Conservation (phyloP, 2,888 invertebrate genomes). For the Chrysolina americana region DNA sequence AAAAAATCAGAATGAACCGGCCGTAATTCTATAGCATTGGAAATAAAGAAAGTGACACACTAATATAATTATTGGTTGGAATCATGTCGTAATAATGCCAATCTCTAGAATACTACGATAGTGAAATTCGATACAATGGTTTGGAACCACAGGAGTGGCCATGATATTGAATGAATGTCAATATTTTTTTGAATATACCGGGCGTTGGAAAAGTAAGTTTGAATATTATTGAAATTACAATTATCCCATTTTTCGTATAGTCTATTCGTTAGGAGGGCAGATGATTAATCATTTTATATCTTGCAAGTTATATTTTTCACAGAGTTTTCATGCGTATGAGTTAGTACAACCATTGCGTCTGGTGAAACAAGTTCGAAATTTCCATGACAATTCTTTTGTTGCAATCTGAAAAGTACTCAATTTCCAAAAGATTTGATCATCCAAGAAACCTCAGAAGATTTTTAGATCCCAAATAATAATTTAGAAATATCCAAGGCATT, state of each 20-base stretch:
- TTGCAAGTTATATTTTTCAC: neutral
- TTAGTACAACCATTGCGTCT: no score
- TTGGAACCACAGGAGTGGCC: constrained; percentile 1
- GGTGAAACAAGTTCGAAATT: no score
- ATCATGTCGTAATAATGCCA: constrained; percentile 16
- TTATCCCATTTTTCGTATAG: no score
- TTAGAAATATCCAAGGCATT: no score
- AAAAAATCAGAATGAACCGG: constrained; percentile 1
- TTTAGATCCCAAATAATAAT: no score
- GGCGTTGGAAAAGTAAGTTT: neutral
- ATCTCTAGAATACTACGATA: constrained; percentile 8
- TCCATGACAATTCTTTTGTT: no score
- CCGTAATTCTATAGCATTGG: constrained; percentile 3
- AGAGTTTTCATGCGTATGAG: neutral
- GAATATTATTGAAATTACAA: no score
- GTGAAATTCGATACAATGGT: neutral
- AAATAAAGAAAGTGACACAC: constrained; percentile 31
- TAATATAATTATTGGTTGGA: constrained; percentile 12
- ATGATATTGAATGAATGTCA: constrained; percentile 10
- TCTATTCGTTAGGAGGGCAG: neutral
- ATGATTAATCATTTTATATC: neutral
- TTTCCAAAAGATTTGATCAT: no score
- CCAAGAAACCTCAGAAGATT: no score
- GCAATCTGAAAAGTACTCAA: no score
- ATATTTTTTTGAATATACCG: neutral